Evolutionary conservation across 2,888 invertebrate genomes (phyloP).

Genomic region (Tipula helvola): DNA sequence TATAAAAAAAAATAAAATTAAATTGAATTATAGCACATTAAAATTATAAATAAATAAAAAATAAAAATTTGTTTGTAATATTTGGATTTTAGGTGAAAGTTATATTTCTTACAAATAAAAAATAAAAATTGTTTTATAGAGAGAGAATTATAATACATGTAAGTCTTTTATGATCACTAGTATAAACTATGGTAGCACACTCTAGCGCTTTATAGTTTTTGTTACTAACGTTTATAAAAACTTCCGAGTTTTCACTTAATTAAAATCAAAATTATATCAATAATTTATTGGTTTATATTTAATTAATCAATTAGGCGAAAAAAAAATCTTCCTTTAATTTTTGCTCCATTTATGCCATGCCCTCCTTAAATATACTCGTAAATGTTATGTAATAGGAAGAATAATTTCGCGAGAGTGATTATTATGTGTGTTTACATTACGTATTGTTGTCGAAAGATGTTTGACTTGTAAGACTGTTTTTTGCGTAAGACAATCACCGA

Average conservation of each 20-base stretch:
- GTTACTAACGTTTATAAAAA: neutral
- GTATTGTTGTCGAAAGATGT: neutral
- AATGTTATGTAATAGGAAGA: neutral
- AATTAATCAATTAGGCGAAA: neutral
- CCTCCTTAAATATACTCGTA: neutral
- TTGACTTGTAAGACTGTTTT: neutral
- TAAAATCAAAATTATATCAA: neutral
- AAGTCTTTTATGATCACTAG: neutral
- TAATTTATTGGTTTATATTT: neutral
- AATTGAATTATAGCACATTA: neutral
- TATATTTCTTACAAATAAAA: neutral
- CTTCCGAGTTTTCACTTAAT: conserved; percentile 4
- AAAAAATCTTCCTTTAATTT: neutral
- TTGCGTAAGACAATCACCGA: neutral
- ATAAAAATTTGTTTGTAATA: neutral
- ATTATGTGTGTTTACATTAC: neutral
- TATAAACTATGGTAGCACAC: neutral
- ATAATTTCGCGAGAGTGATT: neutral
- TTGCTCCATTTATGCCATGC: neutral
- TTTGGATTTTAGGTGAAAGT: conserved; percentile 4
- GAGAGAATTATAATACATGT: neutral
- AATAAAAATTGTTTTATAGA: neutral
- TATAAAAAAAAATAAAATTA: too few species aligned
- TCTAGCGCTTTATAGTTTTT: neutral
- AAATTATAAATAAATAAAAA: neutral